Evolutionary conservation across 2,888 invertebrate genomes (phyloP), one percentile per base, ranked within the genome.

Genomic region (Alloscopus bannaensis): DNA sequence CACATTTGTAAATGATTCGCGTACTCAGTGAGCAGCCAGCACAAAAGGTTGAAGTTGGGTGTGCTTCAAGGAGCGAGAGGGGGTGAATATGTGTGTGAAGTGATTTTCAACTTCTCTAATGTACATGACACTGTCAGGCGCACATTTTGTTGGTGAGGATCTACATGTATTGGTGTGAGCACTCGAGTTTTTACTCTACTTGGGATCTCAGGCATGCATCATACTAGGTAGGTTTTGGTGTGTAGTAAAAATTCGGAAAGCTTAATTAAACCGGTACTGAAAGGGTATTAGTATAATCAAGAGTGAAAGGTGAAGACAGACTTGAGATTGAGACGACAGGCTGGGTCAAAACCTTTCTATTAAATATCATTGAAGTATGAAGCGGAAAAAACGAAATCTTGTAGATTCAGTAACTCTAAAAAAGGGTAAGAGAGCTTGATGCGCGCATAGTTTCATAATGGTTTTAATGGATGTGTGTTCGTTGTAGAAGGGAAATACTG

Each of bases 201-300:
- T 55, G 57, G 24, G 57, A 57, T 69, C 52, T 31, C 50, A 66
- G 31, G 50, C 50, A 55, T 55, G 55, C 6, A 55, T n/a, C 13
- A 24, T 22, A 52, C 13, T 24, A 28, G 3, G 26, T 36, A 13
- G 6, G 8, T 36, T 6, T 36, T 6, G 13, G 36, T 36, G 8
- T 36, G 36, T 36, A 36, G 36, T n/a, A 57, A 45, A 68, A 70
- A 64, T 70, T 72, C 65, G 29, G 82, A 80, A 66, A 66, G 81
- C 64, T 80, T 81, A 81, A 82, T 84, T 84, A 82, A 84, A 80
- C 60, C 50, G 62, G 73, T 26, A 77, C 69, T 64, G 70, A 73
- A 65, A 73, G 50, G 65, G 84, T 83, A 84, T 83, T 79, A 42
- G 75, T 70, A 83, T 84, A 84, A 84, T 84, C 71, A 81, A 79